phyloP scores from a whole-genome alignment of 2,797 vertebrate genomes.

The Hafferia zeledoni region DNA sequence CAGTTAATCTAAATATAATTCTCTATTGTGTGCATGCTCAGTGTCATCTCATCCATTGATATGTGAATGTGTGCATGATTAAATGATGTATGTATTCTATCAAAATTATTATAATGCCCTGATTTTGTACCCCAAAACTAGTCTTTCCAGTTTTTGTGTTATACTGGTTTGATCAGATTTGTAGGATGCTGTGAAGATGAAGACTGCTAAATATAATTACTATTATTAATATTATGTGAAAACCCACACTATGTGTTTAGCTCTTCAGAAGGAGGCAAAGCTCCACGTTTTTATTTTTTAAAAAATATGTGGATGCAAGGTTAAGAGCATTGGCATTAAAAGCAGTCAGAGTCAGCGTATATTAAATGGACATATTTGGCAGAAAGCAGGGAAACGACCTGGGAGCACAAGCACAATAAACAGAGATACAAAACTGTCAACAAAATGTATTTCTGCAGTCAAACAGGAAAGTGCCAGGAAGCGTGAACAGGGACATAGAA shows the following conservation, averaged over 20 bases:
- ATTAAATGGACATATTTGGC: background rate
- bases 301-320: background rate
- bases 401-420: background rate
- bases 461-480: background rate
- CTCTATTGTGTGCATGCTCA: background rate
- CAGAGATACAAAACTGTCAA: constrained; percentile 24
- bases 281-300: background rate
- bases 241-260: background rate
- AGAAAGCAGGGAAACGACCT: background rate
- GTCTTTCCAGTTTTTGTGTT: background rate
- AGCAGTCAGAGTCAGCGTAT: background rate
- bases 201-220: background rate
- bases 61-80: background rate
- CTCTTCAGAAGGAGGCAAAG: background rate
- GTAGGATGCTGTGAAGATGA: background rate
- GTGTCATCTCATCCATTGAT: background rate
- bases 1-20: background rate
- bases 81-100: background rate
- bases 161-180: background rate
- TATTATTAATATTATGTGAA: background rate
- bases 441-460: background rate
- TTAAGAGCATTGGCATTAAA: background rate
- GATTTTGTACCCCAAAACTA: background rate
- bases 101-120: background rate
- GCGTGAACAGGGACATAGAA: background rate